Percentiles rank a stretch among this genome's conserved stretches.
phyloP scores from a whole-genome alignment of 2,113 vertebrate species.

The Lota lota region DNA sequence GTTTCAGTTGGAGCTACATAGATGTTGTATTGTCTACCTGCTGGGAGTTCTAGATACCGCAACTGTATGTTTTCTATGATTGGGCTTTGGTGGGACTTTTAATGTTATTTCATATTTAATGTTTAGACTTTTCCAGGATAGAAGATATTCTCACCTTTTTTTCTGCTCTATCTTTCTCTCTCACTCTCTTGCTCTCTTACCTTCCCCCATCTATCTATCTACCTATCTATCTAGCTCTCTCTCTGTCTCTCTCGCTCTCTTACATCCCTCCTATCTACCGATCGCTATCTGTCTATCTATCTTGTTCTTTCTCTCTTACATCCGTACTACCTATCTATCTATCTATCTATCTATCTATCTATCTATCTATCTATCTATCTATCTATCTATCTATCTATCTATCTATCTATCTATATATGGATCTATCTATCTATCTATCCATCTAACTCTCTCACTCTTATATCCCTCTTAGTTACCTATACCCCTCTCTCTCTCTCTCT shows the following conservation, averaged over 20 bases:
- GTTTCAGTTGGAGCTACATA: constrained; percentile 48
- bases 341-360: background rate
- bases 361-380: background rate
- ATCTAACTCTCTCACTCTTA: too few relatives aligned
- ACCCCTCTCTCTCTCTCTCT: background rate
- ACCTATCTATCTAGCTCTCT: background rate
- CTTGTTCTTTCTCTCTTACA: background rate
- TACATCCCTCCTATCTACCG: background rate
- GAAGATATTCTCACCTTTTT: too few relatives aligned
- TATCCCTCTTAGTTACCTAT: too few relatives aligned
- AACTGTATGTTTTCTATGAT: too few relatives aligned
- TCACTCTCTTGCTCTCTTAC: background rate
- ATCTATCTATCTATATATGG: too few relatives aligned
- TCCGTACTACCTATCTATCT: background rate
- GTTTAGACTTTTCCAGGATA: too few relatives aligned
- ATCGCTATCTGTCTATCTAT: background rate
- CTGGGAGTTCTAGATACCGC: background rate
- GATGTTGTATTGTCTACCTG: constrained; percentile 39
- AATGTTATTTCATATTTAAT: too few relatives aligned
- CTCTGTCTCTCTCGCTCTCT: background rate
- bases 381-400: too few relatives aligned
- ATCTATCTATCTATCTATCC: too few relatives aligned
- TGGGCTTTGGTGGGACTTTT: too few relatives aligned
- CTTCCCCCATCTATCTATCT: background rate
- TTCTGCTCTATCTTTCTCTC: too few relatives aligned